These are phyloP conservation scores for Coelinius sp. DNA, from an alignment of 2,888 invertebrate genomes.

Conservation along the genomic window DNA sequence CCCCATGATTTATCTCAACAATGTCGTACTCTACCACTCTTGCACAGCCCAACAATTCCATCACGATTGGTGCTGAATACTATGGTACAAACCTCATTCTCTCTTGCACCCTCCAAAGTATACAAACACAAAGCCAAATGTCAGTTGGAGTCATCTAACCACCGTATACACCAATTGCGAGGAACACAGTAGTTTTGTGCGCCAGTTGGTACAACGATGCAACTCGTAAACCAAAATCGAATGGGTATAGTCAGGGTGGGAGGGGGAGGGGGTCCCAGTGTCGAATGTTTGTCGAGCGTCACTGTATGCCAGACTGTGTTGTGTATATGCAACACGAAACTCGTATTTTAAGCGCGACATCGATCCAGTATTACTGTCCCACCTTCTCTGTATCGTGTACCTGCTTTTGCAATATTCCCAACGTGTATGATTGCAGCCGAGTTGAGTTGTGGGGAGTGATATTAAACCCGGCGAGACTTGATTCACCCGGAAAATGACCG, in stretches of 20 bases:
- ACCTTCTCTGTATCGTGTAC: background rate
- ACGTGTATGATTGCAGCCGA: conserved; percentile 27
- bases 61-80: conserved; percentile 8
- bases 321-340: conserved; percentile 30
- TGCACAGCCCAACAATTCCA: conserved; percentile 38
- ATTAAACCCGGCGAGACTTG: conserved; percentile 37
- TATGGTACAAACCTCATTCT: background rate
- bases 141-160: background rate
- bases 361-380: conserved; percentile 24
- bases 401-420: conserved; percentile 13
- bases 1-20: conserved; percentile 49
- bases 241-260: too few species aligned
- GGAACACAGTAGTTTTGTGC: conserved; percentile 35
- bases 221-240: conserved; percentile 41
- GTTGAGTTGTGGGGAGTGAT: conserved; percentile 28
- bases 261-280: too few species aligned
- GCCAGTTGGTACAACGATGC: conserved; percentile 38
- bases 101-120: background rate
- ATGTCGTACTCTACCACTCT: conserved; percentile 35
- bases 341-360: conserved; percentile 39
- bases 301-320: conserved; percentile 16
- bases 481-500: conserved; percentile 34
- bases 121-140: background rate
- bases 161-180: background rate
- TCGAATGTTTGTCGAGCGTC: conserved; percentile 38